Conservation (phyloP, 2,113 vertebrate species). For the Rhadina sibilatrix region DNA sequence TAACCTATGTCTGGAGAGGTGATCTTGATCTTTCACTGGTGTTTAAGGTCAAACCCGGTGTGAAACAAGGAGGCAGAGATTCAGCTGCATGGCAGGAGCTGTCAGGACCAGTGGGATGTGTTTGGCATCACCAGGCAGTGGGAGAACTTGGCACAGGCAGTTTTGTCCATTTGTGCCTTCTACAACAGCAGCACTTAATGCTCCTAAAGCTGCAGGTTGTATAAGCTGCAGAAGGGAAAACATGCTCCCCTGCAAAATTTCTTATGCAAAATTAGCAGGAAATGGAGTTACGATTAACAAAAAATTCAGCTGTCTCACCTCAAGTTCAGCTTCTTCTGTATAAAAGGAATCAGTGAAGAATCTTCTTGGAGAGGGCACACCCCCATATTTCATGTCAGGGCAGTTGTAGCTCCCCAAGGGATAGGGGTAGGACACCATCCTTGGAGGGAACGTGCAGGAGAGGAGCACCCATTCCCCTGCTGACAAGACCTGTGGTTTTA, state of each 20-base stretch:
- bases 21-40: neutral
- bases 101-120: neutral
- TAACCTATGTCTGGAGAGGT: neutral
- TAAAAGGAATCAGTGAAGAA: neutral
- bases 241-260: neutral
- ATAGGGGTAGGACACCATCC: neutral
- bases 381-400: neutral
- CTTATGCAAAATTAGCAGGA: neutral
- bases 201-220: neutral
- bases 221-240: neutral
- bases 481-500: neutral
- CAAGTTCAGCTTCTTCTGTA: neutral
- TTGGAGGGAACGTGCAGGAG: neutral
- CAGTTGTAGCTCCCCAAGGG: neutral
- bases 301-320: neutral
- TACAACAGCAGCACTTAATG: neutral
- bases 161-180: neutral
- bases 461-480: neutral
- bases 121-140: neutral
- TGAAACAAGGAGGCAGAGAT: neutral
- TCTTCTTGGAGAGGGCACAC: neutral
- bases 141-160: accelerated
- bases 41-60: neutral
- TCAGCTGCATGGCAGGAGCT: neutral
- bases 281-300: neutral